Evolutionary conservation across 2,113 vertebrate species (phyloP).

Genomic region (Myiozetetes cayanensis): DNA sequence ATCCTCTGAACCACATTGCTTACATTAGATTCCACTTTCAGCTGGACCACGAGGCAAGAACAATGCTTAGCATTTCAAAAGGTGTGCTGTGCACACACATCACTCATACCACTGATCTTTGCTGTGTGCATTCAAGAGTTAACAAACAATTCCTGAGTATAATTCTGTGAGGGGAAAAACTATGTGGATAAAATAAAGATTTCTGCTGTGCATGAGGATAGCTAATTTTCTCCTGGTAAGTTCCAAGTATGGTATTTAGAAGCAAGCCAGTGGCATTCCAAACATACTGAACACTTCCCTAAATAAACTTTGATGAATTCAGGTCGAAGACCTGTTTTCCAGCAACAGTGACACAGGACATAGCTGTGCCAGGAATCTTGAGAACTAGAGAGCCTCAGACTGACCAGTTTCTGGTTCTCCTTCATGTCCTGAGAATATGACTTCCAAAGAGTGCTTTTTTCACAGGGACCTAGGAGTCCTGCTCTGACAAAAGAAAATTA

Average conservation of each 20-base stretch:
- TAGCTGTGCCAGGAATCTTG: not conserved
- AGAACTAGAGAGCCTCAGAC: not conserved
- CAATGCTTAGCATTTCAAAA: not conserved
- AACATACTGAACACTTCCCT: not conserved
- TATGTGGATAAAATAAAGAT: not conserved
- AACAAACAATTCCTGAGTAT: not conserved
- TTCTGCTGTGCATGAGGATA: not conserved
- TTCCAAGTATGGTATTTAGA: not conserved
- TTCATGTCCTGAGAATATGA: not conserved
- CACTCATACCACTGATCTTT: not conserved
- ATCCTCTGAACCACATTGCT: not conserved
- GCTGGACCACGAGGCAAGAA: not conserved
- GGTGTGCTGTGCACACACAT: not conserved
- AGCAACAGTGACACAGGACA: not conserved
- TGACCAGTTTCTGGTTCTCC: not conserved
- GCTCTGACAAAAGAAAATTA: not conserved
- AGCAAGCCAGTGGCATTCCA: constrained; percentile 1
- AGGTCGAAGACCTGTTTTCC: not conserved
- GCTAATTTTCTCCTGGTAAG: not conserved
- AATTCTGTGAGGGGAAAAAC: not conserved
- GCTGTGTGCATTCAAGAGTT: not conserved
- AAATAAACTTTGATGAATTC: not conserved
- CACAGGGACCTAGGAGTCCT: not conserved
- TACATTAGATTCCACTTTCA: not conserved
- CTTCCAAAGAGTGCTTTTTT: not conserved